Evolutionary conservation across 2,113 vertebrate genomes (phyloP).

Genomic region (Mystacornis crossleyi): DNA sequence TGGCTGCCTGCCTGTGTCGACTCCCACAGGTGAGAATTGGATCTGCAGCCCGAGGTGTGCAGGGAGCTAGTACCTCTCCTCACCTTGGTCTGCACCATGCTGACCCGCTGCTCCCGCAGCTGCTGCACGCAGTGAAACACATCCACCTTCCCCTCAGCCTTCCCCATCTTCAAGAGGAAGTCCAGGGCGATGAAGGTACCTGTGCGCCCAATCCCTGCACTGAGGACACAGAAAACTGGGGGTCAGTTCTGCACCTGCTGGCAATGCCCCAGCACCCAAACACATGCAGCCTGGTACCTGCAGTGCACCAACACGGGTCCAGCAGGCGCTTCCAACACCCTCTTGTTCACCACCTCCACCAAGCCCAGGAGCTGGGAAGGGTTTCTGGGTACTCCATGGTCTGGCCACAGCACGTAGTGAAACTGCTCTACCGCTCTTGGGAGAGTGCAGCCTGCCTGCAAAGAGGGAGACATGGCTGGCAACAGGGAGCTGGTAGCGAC

Average conservation of each 20-base stretch:
- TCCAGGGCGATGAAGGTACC: constrained; percentile 69
- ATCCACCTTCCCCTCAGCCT: constrained; percentile 48
- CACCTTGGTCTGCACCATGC: constrained; percentile 74
- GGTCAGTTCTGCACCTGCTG: fast-evolving
- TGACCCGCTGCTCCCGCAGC: constrained; percentile 45
- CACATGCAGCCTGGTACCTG: background rate
- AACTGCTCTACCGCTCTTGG: constrained; percentile 58
- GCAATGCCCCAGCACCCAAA: no score
- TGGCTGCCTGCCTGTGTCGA: background rate
- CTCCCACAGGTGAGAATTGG: background rate
- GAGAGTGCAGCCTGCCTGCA: constrained; percentile 34
- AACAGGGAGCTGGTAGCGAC: background rate
- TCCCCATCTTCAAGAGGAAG: constrained; percentile 66
- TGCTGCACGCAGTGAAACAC: constrained; percentile 53
- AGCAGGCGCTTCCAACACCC: background rate
- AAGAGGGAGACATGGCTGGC: background rate
- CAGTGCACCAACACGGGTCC: constrained; percentile 66
- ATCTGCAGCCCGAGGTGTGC: background rate
- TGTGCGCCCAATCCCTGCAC: constrained; percentile 67
- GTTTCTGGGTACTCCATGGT: constrained; percentile 53
- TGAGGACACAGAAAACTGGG: background rate
- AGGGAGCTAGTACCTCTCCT: background rate
- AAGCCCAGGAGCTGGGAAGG: constrained; percentile 39
- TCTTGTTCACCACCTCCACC: constrained; percentile 44
- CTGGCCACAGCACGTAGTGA: constrained; percentile 66